These are phyloP conservation scores for Galeruca laticollis DNA, from an alignment of 2,888 invertebrate species.

Conservation along the genomic window DNA sequence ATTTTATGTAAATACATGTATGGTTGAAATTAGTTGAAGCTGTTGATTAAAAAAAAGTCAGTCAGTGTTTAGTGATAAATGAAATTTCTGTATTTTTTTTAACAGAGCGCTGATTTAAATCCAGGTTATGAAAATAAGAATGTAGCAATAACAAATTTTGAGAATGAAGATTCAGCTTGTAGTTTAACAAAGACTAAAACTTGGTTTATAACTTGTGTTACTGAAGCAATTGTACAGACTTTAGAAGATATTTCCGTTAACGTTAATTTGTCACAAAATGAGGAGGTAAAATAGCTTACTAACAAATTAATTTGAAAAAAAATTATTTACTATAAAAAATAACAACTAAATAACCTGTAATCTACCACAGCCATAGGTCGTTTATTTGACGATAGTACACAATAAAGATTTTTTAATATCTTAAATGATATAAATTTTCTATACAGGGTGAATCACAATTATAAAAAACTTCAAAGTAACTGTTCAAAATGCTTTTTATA, in stretches of 20 bases:
- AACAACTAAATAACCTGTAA: neutral
- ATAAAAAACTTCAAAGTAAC: too few relatives aligned
- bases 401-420: too few relatives aligned
- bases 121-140: conserved; percentile 38
- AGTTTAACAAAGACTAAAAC: conserved; percentile 55
- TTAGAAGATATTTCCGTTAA: conserved; percentile 63
- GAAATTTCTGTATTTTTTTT: conserved; percentile 37
- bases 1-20: too few relatives aligned
- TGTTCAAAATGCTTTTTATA: too few relatives aligned
- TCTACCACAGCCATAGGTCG: too few relatives aligned
- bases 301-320: conserved; percentile 15
- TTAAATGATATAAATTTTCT: too few relatives aligned
- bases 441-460: too few relatives aligned
- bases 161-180: conserved; percentile 32
- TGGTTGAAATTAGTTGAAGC: too few relatives aligned
- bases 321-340: conserved; percentile 15
- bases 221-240: conserved; percentile 63
- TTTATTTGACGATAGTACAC: too few relatives aligned
- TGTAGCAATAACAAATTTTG: conserved; percentile 47
- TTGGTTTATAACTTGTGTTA: conserved; percentile 63
- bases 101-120: conserved; percentile 50
- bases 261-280: conserved; percentile 56
- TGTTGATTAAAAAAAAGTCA: too few relatives aligned
- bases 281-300: conserved; percentile 55
- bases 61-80: neutral